Base-by-base conservation (phyloP, 2,113 vertebrate species). In the Brachyhypopomus occidentalis region DNA sequence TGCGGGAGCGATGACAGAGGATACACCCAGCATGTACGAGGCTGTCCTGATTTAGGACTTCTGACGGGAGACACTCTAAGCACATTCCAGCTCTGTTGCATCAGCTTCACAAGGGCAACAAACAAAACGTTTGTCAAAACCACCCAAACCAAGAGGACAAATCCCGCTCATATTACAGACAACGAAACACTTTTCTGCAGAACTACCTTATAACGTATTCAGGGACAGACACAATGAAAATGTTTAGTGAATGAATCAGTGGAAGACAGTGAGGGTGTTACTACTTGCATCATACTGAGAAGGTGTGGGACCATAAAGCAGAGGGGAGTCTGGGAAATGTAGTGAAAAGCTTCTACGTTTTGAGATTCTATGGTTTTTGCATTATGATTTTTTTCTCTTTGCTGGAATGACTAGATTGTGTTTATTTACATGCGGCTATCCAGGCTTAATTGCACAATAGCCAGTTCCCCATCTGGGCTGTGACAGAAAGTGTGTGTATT, bases 31-130 rank as follows among this genome's bases (percentile, higher is more conserved):
- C 23, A 41, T 41, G 66, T 59, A 56, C 34, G 56, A 64, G 73
- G 48, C 41, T 7, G 72, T 56, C 59, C 23, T 77, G 71, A 73
- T 30, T 38, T 72, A 19, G 48, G 58, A 19, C 27, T 56, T 58
- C 77, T 79, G 67, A 71, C 55, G 59, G 67, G 12, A 71, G 22
- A 71, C 59, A 56, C 38, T 60, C 41, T 71, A 60, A 69, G 34
- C 30, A 69, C 7, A 60, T 45, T 71, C 19, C 55, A 60, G 11
- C 58, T 45, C 36, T 59, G 41, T 78, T 78, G 38, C 55, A 70
- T 70, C n/a, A 70, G 36, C 58, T 60, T 71, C 66, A 60, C 27
- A 17, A 36, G 25, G 27, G 19, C 64, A 78, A 70, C 77, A 59
- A 55, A 52, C 60, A 77, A 76, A 14, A 77, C 34, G 30, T 30